A percentile compares a stretch with the other conserved stretches of the same genome.
phyloP scores from a whole-genome alignment of 2,797 vertebrate species.

The Acipenser oxyrinchus region DNA sequence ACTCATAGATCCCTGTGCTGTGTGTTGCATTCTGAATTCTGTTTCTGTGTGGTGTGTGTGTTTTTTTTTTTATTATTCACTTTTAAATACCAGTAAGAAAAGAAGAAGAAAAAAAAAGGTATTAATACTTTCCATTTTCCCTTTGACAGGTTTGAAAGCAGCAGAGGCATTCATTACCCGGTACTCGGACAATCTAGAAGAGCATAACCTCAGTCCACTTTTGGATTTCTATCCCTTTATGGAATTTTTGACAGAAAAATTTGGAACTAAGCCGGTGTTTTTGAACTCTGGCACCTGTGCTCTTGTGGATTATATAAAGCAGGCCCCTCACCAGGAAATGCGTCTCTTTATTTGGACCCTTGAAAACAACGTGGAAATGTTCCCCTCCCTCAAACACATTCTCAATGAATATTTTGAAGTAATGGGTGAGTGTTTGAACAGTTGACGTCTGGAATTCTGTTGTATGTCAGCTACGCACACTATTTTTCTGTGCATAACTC shows the following conservation, averaged over 20 bases:
- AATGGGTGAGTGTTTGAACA: constrained; percentile 48
- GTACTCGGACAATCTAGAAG: constrained; percentile 48
- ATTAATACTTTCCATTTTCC: background rate
- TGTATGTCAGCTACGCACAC: background rate
- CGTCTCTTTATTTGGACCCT: constrained; percentile 88
- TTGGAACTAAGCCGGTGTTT: constrained; percentile 50
- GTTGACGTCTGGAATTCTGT: too few species aligned
- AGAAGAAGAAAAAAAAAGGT: background rate
- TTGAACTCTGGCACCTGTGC: constrained; percentile 44
- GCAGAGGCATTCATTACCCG: constrained; percentile 61
- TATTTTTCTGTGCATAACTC: background rate
- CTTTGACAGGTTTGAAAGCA: constrained; percentile 70
- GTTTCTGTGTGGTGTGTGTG: too few species aligned
- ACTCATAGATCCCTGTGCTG: too few species aligned
- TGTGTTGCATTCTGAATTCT: too few species aligned
- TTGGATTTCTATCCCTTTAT: constrained; percentile 48
- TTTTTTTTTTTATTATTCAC: too few species aligned
- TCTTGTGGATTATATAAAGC: constrained; percentile 58
- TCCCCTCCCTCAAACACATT: constrained; percentile 51
- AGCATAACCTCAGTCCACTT: constrained; percentile 61
- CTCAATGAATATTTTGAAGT: constrained; percentile 87
- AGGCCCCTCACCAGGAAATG: constrained; percentile 52
- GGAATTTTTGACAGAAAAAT: constrained; percentile 60
- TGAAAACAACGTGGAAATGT: constrained; percentile 72
- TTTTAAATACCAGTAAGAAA: background rate